These are phyloP conservation scores for Diuraphis noxia DNA, from an alignment of 1,140 invertebrate species.

Conservation along the genomic window DNA sequence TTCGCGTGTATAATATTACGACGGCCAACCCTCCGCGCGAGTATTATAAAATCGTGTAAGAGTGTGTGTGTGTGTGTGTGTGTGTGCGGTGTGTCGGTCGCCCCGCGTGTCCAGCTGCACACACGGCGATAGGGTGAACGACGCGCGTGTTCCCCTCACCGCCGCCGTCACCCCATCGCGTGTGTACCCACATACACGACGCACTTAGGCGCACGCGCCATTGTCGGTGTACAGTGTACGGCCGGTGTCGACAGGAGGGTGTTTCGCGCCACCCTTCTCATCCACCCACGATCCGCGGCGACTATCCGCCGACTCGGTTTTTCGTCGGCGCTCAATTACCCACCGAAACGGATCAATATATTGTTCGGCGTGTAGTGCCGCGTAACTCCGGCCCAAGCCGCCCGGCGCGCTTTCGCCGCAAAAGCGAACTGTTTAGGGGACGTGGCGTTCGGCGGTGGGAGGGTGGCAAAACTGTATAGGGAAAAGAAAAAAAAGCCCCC, in stretches of 20 bases:
- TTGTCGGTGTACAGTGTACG: too few species aligned
- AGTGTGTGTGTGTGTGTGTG: not conserved
- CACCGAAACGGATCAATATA: slow-evolving; percentile 53
- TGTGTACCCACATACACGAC: too few species aligned
- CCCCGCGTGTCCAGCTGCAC: slow-evolving; percentile 16
- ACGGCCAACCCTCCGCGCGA: not conserved
- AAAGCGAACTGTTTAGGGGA: not conserved
- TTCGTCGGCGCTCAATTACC: slow-evolving; percentile 44
- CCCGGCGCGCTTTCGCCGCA: not conserved
- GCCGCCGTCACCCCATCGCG: not conserved
- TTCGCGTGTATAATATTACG: not conserved
- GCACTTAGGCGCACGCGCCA: not conserved
- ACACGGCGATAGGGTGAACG: slow-evolving; percentile 13
- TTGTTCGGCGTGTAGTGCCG: not conserved
- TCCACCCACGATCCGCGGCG: not conserved
- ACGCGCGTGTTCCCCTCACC: slow-evolving; percentile 13
- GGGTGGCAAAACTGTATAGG: not conserved
- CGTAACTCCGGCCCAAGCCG: slow-evolving; percentile 16
- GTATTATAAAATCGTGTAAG: not conserved
- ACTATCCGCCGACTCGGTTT: not conserved
- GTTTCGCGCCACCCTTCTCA: not conserved
- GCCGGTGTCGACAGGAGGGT: not conserved
- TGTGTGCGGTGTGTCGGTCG: not conserved
- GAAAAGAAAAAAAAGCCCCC: not conserved
- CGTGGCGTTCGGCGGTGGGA: not conserved